Evolutionary conservation across 2,113 vertebrate species (phyloP), one percentile per base, ranked within the genome.

Genomic region (Rhabdornis inornatus): DNA sequence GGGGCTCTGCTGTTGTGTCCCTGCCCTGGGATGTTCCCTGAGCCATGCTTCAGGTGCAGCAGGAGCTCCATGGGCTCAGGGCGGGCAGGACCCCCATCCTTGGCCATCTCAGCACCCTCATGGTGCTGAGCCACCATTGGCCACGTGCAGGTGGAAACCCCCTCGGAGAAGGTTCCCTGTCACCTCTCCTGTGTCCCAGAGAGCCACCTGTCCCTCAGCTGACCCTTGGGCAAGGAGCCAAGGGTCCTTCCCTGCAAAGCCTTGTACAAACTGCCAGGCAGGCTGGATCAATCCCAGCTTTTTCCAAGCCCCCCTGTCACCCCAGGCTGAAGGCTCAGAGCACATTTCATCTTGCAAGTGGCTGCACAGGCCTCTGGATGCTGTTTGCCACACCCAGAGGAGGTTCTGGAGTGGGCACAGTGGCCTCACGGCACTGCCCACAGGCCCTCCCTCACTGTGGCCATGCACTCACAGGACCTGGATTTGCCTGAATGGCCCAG

Each of bases 1-100:
- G 14, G n/a, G 28, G 4, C 30, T 35, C 12, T 3, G 8, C 24
- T 4, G 2, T 20, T 18, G 70, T 15, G 22, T 9, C 18, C 4
- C 24, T 27, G 16, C 45, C 47, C 42, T 15, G 2, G 8, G 8
- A 3, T 2, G 24, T n/a, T 42, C 44, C 71, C 40, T 18, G 16
- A 40, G 12, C 0, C 0, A 0, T 15, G 40, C 4, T 22, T 30
- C 30, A 15, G 40, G 16, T 15, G 66, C 11, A 4, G 37, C 40
- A 75, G 88, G 33, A 86, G 49, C 27, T 17, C 40, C 1, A 3
- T 0, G 3, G 39, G 33, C 30, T 74, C 70, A 49, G 60, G 7
- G 11, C 16, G 28, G 35, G 55, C 40, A 57, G 65, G 0, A 85
- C 10, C 30, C 15, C 25, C 9, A 1, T 11, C 13, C 25, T 59